Evolutionary conservation across 2,888 invertebrate genomes (phyloP), one percentile per base, ranked within the genome.

Genomic region (Tortrix viridana): DNA sequence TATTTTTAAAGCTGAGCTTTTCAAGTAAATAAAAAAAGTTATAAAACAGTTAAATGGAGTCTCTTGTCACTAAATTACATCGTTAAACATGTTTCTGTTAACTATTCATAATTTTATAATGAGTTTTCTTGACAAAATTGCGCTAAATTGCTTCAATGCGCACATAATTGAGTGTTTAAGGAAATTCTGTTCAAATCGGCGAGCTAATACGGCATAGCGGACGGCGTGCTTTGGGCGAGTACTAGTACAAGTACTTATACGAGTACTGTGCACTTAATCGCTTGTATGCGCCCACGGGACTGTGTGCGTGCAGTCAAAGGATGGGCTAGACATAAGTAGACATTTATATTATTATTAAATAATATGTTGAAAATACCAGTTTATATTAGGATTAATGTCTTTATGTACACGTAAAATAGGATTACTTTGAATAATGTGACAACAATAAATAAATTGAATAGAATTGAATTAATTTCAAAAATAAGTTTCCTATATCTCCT

Each of bases 211-310:
- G 55, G 32, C 55, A 61, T 55, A 48, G 23, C 19, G 32, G 32
- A 12, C 55, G 49, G 60, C 16, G 49, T 49, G 50, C 61, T 44
- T 38, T 19, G 5, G 32, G 12, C 32, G 32, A 32, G 43, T 32
- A 41, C 7, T 18, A 26, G 41, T 44, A 47, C n/a, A 41, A 50
- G 50, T 50, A 50, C 38, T 19, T 52, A 37, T 38, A 16, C 7
- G 19, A 12, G 7, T 44, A 44, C 44, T 44, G 19, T 19, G 6
- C 50, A 50, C 19, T n/a, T 52, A 52, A 41, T 53, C 22, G 38
- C 50, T 56, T 62, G 56, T 62, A 62, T 37, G 50, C 62, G 62
- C 56, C 62, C 62, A 62, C 62, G 56, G 9, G 9, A 32, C 48
- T 6, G 50, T 61, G 60, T 55, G 55, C 22, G 23, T 26, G 12